A percentile compares a stretch with the other conserved stretches of the same genome.
Conservation (phyloP, 2,797 vertebrate genomes). For the Sebastes reedi region DNA sequence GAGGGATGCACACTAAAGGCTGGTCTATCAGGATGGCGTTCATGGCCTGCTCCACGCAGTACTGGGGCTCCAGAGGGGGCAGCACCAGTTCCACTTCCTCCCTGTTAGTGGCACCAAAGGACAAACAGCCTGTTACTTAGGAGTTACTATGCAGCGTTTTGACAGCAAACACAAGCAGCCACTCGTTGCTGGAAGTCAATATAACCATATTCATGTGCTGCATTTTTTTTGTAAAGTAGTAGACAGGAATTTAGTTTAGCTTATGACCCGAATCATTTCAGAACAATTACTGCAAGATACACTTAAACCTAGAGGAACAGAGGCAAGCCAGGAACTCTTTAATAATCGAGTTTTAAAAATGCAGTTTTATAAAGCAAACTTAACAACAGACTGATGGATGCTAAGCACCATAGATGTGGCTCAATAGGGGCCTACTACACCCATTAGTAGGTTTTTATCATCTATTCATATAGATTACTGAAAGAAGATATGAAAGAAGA, state of each 20-base stretch:
- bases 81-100: conserved; percentile 67
- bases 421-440: too few species aligned
- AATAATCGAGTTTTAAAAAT: neutral
- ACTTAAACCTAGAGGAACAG: neutral
- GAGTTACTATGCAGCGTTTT: neutral
- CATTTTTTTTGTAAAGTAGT: neutral
- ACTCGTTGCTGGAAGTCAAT: neutral
- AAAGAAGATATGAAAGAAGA: too few species aligned
- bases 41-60: conserved; percentile 75
- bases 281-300: neutral
- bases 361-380: neutral
- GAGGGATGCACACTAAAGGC: conserved; percentile 69
- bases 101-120: conserved; percentile 43
- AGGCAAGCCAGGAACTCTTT: neutral
- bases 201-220: neutral
- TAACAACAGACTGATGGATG: neutral
- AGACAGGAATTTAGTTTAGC: neutral
- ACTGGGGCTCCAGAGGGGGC: conserved; percentile 66
- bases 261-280: neutral
- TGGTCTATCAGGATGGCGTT: conserved; percentile 77
- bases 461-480: too few species aligned
- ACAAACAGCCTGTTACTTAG: neutral
- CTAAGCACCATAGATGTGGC: too few species aligned
- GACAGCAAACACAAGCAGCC: neutral
- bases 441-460: too few species aligned